Evolutionary conservation across 2,797 vertebrate genomes (phyloP).

Genomic region (Urocyon cinereoargenteus): DNA sequence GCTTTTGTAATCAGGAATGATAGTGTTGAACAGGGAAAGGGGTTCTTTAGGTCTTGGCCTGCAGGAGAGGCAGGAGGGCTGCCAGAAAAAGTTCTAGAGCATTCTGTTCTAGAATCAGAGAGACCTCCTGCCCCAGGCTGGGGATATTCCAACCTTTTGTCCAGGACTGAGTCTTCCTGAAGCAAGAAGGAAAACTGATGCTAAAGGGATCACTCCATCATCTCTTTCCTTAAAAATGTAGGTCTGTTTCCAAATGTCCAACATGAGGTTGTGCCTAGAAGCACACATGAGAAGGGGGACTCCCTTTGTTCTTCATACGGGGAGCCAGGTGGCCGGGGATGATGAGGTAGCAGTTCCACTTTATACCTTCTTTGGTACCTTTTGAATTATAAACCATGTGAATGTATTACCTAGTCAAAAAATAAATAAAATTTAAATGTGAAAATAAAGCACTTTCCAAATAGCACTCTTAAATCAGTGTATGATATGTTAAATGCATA

Average conservation of each 20-base stretch:
- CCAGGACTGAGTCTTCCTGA: neutral
- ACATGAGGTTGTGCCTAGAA: rapidly evolving
- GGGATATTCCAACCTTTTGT: neutral
- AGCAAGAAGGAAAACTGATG: neutral
- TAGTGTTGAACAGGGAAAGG: neutral
- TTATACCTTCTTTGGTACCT: neutral
- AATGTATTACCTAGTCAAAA: neutral
- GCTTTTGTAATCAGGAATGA: neutral
- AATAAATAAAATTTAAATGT: neutral
- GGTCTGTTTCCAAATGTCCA: neutral
- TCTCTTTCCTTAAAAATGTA: neutral
- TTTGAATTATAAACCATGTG: neutral
- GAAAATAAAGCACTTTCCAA: neutral
- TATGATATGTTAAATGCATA: neutral
- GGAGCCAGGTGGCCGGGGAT: neutral
- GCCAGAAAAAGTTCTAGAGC: neutral
- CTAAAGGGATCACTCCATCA: neutral
- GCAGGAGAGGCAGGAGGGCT: neutral
- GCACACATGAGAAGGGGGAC: rapidly evolving
- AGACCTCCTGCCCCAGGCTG: neutral
- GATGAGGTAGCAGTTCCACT: neutral
- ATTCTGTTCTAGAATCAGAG: neutral
- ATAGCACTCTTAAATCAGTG: neutral
- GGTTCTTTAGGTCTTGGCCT: neutral
- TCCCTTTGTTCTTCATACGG: neutral